These are phyloP conservation scores for Axea sp. DNA, from an alignment of 2,888 invertebrate species.

Conservation along the genomic window DNA sequence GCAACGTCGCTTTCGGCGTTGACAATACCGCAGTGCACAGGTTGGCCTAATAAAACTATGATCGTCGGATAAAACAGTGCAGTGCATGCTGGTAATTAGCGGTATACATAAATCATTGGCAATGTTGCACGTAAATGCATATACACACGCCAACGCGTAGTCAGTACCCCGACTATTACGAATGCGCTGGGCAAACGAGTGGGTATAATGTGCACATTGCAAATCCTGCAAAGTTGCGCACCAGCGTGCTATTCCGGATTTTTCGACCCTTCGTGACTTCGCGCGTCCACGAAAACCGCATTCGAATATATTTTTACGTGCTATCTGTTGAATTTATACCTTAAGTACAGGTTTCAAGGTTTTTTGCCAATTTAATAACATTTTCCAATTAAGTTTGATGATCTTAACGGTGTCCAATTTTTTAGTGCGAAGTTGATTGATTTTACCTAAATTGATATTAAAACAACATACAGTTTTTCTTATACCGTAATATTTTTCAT, in stretches of 20 bases:
- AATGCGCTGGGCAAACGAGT: constrained; percentile 65
- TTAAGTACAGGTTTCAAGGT: constrained; percentile 14
- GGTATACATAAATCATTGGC: constrained; percentile 78
- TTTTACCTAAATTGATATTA: constrained; percentile 2
- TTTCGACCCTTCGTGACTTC: constrained; percentile 51
- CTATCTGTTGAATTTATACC: constrained; percentile 50
- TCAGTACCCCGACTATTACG: constrained; percentile 46
- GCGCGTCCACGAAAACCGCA: constrained; percentile 41
- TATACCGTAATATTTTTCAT: no score
- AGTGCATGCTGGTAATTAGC: constrained; percentile 77
- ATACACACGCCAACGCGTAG: constrained; percentile 68
- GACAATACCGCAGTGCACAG: constrained; percentile 74
- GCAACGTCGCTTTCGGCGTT: constrained; percentile 63
- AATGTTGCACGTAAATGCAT: constrained; percentile 73
- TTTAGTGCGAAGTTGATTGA: no score
- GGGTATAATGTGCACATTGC: constrained; percentile 67
- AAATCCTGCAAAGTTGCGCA: constrained; percentile 65
- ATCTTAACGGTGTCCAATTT: no score
- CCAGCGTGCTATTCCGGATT: constrained; percentile 26
- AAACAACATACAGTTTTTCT: no score
- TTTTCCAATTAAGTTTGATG: no score
- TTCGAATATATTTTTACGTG: constrained; percentile 45
- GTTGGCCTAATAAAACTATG: constrained; percentile 77
- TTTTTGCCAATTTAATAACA: constrained; percentile 35
- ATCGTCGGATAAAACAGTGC: constrained; percentile 76